Conservation (phyloP, 1,140 invertebrate genomes). For the Drosophila eugracilis region DNA sequence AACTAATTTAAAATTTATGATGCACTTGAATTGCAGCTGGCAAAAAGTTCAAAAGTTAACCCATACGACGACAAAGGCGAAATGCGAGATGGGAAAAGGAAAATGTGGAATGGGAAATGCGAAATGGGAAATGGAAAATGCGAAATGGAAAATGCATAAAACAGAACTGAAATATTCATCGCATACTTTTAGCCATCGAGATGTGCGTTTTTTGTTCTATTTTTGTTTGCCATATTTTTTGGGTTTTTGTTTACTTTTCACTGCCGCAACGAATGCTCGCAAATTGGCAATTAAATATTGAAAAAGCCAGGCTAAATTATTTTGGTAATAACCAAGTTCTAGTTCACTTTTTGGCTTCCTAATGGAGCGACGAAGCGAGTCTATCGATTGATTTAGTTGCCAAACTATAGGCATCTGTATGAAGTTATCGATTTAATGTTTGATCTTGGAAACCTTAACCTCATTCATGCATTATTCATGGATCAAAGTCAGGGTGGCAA, state of each 20-base stretch:
- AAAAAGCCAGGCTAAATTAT: constrained; percentile 36
- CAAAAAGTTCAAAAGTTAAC: constrained; percentile 60
- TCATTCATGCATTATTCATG: constrained; percentile 72
- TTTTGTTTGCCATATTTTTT: constrained; percentile 12
- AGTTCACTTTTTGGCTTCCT: background rate
- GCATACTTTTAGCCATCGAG: constrained; percentile 60
- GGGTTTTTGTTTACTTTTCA: constrained; percentile 16
- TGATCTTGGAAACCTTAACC: no score
- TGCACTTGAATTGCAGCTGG: constrained; percentile 65
- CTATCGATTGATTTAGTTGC: no score
- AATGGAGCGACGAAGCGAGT: no score
- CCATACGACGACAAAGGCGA: constrained; percentile 33
- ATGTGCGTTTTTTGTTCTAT: constrained; percentile 33
- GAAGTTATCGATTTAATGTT: no score
- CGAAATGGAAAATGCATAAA: constrained; percentile 65
- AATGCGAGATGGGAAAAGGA: constrained; percentile 29
- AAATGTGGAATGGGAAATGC: constrained; percentile 20
- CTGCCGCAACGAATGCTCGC: constrained; percentile 12
- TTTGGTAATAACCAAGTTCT: constrained; percentile 10
- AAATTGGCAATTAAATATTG: constrained; percentile 65
- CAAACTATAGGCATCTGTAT: no score
- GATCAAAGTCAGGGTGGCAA: constrained; percentile 52
- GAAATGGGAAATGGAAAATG: constrained; percentile 15
- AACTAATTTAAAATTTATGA: constrained; percentile 76
- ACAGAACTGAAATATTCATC: constrained; percentile 69